These are phyloP conservation scores for Harpagoxenus sublaevis DNA, from an alignment of 2,888 invertebrate species.

Conservation along the genomic window DNA sequence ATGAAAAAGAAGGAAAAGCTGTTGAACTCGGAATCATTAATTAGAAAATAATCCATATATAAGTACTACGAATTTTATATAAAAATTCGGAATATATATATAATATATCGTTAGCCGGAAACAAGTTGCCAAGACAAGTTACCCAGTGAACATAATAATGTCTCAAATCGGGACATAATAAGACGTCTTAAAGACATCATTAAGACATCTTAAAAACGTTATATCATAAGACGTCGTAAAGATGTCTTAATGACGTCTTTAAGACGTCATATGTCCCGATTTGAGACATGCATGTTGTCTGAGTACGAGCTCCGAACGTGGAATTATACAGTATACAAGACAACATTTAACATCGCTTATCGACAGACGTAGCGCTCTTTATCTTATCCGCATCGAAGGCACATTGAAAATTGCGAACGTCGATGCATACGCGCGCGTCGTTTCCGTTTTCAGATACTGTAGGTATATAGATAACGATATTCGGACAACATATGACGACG, in stretches of 20 bases:
- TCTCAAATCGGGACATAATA: no score
- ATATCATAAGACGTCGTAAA: no score
- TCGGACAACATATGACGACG: not conserved
- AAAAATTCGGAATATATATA: not conserved
- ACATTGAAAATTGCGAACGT: not conserved
- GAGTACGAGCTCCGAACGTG: not conserved
- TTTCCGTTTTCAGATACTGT: not conserved
- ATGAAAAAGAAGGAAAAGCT: not conserved
- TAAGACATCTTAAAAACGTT: no score
- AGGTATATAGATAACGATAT: not conserved
- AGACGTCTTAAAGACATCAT: no score
- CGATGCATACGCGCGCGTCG: not conserved
- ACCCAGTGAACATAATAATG: no score
- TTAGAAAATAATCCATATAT: not conserved
- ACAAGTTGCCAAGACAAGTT: no score
- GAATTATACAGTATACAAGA: not conserved
- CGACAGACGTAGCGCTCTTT: not conserved
- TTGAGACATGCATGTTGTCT: no score
- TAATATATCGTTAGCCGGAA: not conserved
- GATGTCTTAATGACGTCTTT: no score
- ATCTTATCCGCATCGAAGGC: constrained; percentile 33
- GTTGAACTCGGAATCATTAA: not conserved
- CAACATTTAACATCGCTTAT: not conserved
- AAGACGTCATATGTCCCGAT: no score
- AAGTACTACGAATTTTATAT: not conserved